Percentiles rank a stretch among this genome's conserved stretches.
Evolutionary conservation across 1,140 invertebrate genomes (phyloP).

Genomic region (Drusus annulatus): DNA sequence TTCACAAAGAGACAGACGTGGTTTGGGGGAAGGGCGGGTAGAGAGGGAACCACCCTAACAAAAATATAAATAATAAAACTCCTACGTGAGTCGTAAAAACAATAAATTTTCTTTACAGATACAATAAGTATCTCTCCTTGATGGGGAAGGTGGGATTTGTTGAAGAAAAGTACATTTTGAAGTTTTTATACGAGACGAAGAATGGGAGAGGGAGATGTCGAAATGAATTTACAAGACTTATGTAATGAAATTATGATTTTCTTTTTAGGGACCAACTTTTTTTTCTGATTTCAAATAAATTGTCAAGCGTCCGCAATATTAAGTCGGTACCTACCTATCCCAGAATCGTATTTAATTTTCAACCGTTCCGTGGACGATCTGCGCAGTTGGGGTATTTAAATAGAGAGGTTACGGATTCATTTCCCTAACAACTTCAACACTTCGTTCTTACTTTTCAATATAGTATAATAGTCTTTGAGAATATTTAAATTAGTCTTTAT

Average conservation of each 20-base stretch:
- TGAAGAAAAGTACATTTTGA: conserved; percentile 57
- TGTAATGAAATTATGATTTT: conserved; percentile 58
- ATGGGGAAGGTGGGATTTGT: conserved; percentile 58
- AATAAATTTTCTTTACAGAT: conserved; percentile 60
- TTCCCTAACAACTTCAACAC: too few species aligned
- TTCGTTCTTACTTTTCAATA: too few species aligned
- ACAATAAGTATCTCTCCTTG: conserved; percentile 59
- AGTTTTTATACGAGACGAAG: conserved; percentile 51
- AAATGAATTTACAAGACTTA: conserved; percentile 58
- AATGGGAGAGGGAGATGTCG: background rate
- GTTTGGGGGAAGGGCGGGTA: conserved; percentile 1
- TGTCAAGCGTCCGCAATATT: too few species aligned
- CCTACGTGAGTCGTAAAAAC: conserved; percentile 59
- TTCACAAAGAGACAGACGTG: conserved; percentile 24
- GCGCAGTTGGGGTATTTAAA: too few species aligned
- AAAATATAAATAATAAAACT: conserved; percentile 60
- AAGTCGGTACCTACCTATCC: too few species aligned
- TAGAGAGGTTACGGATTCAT: too few species aligned
- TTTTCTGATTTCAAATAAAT: too few species aligned
- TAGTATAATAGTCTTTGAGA: too few species aligned
- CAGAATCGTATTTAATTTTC: too few species aligned
- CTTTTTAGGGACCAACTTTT: background rate
- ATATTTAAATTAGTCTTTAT: too few species aligned
- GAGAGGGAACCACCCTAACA: conserved; percentile 50
- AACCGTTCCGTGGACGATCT: too few species aligned